These are phyloP conservation scores for Dipus sagitta DNA, from an alignment of 2,797 vertebrate species.

Conservation along the genomic window DNA sequence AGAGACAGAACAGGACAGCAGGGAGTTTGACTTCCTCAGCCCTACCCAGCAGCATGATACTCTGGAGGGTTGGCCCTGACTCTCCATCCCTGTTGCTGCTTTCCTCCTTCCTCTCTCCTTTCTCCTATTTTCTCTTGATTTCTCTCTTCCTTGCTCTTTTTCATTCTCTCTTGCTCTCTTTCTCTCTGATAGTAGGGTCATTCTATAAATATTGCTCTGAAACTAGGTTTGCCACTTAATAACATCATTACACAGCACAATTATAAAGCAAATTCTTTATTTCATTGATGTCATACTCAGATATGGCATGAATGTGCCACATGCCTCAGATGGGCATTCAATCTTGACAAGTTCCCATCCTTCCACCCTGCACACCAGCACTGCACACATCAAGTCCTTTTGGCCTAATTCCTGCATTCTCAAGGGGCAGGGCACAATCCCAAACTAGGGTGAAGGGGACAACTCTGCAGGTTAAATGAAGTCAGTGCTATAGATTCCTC, in stretches of 20 bases:
- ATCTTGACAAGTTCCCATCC: not conserved
- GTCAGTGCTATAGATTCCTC: rapidly evolving
- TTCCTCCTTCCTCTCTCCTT: no score
- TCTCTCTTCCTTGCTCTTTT: not conserved
- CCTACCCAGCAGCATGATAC: not conserved
- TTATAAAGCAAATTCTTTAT: rapidly evolving
- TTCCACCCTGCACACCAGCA: rapidly evolving
- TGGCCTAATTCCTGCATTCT: not conserved
- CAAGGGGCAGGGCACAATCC: not conserved
- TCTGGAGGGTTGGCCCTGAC: not conserved
- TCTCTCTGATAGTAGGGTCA: no score
- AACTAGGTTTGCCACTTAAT: not conserved
- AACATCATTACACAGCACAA: not conserved
- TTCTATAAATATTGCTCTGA: not conserved
- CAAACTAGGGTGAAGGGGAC: rapidly evolving
- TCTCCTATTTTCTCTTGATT: not conserved
- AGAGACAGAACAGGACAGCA: not conserved
- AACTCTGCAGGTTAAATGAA: not conserved
- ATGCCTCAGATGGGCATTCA: rapidly evolving
- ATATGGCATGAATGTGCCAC: rapidly evolving
- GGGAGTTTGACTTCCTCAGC: not conserved
- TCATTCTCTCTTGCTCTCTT: not conserved
- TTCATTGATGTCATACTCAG: rapidly evolving
- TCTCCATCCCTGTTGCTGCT: not conserved
- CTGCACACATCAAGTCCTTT: not conserved